Base-by-base conservation (phyloP, 2,797 vertebrate species). In the Podarcis lilfordi region DNA sequence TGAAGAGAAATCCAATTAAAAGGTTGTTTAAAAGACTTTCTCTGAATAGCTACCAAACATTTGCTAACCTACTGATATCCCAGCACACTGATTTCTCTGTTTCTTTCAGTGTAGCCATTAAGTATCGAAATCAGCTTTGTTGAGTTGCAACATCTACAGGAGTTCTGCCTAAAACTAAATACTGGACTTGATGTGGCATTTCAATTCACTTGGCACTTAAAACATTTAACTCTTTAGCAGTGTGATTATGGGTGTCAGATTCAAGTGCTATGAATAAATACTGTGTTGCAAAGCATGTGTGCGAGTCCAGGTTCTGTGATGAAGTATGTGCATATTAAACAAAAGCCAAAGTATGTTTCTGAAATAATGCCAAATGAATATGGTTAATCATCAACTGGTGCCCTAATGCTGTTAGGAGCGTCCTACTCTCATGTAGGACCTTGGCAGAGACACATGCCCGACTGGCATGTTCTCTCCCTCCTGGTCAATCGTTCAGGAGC, bases 121-220 rank as follows among this genome's bases (percentile, higher is more conserved):
- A 71, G 23, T 69, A 86, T 19, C 55, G 23, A 71, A 50, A 86
- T 55, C 29, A 68, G 61, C 7, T 13, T 35, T 76, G n/a, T 29
- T 66, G 25, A 21, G 55, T 64, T 84, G 27, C 11, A 25, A 59
- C 27, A 29, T 37, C 55, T 27, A n/a, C 6, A 55, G 59, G 19
- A 80, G 5, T 80, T 89, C 80, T 88, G 21, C 50, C 7, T 84
- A 59, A 79, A 88, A 83, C 40, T 55, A 40, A 83, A 2, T 35
- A 32, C 37, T 80, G 32, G 19, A 84, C 17, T 82, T 61, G 79
- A 43, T 61, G n/a, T 64, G 29, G 29, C 17, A 82, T 74, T 74
- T 61, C 29, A 75, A n/a, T 27, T 40, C 27, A 32, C 15, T 64
- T 80, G 40, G 32, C 10, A 69, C 68, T 50, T 13, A 50, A 55